phyloP scores from a whole-genome alignment of 2,888 invertebrate species.

The Fabriciana adippe region DNA sequence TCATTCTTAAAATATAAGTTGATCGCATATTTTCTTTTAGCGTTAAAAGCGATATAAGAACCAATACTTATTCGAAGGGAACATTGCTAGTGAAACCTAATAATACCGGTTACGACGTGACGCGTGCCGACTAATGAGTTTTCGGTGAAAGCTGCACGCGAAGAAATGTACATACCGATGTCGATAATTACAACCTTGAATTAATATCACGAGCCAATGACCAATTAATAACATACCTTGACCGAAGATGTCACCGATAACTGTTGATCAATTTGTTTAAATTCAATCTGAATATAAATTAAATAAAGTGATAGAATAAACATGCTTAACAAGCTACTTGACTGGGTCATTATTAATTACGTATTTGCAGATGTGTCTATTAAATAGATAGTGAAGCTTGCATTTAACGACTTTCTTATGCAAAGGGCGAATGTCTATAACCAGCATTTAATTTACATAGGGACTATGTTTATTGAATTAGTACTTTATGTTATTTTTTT shows the following conservation, averaged over 20 bases:
- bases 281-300: conserved; percentile 9
- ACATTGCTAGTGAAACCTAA: conserved; percentile 74
- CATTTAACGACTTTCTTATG: background rate
- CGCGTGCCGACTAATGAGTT: conserved; percentile 78
- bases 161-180: conserved; percentile 32
- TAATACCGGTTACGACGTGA: conserved; percentile 79
- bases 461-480: background rate
- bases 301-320: conserved; percentile 7
- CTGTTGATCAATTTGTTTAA: conserved; percentile 4
- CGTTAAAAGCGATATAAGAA: background rate
- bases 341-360: background rate
- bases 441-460: background rate
- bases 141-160: conserved; percentile 69
- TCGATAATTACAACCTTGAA: conserved; percentile 31
- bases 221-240: conserved; percentile 24
- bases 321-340: conserved; percentile 1
- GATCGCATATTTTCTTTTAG: background rate
- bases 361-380: conserved; percentile 8
- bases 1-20: too few species aligned
- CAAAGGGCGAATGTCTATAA: background rate
- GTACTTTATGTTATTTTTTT: background rate
- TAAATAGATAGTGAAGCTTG: background rate
- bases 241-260: background rate
- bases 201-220: conserved; percentile 28
- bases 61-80: conserved; percentile 29